Evolutionary conservation across 2,797 vertebrate genomes (phyloP), one percentile per base, ranked within the genome.

Genomic region (Avahi laniger): DNA sequence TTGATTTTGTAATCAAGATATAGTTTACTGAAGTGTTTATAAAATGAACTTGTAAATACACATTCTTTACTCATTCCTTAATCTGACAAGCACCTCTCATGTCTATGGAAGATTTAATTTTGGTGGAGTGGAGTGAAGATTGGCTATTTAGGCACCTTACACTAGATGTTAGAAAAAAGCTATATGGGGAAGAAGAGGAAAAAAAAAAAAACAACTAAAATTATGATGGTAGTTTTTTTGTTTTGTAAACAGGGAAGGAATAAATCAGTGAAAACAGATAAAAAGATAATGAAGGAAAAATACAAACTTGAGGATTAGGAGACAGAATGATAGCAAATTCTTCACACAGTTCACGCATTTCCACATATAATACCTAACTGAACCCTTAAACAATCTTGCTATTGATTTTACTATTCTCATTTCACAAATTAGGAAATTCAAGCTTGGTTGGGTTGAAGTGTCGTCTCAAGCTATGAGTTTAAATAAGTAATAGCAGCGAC

Each of bases 1-100:
- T 98, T 97, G 97, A 98, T 98, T 98, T 97, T 97, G 80, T 95
- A 96, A 98, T 98, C 97, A 97, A 97, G 96, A 76, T 96, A 96
- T 91, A 97, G 97, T 97, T 97, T 97, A 96, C 89, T 88, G 93
- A 91, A 96, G 93, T 96, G 89, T 97, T 98, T 97, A 93, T 96
- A 93, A 97, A 93, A 96, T 94, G 96, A 97, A 97, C 91, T 95
- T 95, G 82, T 95, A 94, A 96, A 96, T 85, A 85, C 54, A 63
- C 6, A 46, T 92, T 93, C 70, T 79, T 76, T 72, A 69, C 76
- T 94, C 89, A 88, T 90, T 96, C 35, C 69, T 96, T 97, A 96
- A 96, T 89, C 46, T 91, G 91, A 91, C 92, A 95, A 76, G 94
- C 57, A 38, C 93, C 83, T 81, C 57, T 67, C 43, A 93, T 3